Evolutionary conservation across 2,888 invertebrate species (phyloP), one percentile per base, ranked within the genome.

Genomic region (Monoplex corrugatus): DNA sequence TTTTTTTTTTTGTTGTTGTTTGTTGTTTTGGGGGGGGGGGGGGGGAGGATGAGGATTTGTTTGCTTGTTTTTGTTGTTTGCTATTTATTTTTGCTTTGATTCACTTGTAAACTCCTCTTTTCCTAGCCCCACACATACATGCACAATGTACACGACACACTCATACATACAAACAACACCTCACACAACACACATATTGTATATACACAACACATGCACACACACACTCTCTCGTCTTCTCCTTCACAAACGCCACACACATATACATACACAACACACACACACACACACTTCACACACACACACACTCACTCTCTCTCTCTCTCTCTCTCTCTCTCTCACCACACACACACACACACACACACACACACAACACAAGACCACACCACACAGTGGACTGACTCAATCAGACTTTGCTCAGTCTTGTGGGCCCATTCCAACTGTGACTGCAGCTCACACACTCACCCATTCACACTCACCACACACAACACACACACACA

Each of bases 391-490:
- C 38, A n/a, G 35, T 89, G 91, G 90, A 90, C 90, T 50, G 80
- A 89, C 19, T 90, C 78, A 28, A 91, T 91, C 19, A 90, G 90
- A 75, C 89, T 91, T 28, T 90, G 90, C 80, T 91, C 90, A n/a
- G 86, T 91, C 38, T 89, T 88, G 82, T 89, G 90, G 16, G 91
- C 92, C 50, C 91, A 91, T 40, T 91, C 91, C 13, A 93, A 63
- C 32, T 88, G 88, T 28, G 91, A 84, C 88, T 92, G 92, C 19
- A 92, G 78, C n/a, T 93, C 92, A 32, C 91, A 89, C 63, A 92
- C n/a, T n/a, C n/a, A n/a, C n/a, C n/a, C n/a, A n/a, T n/a, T n/a
- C n/a, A n/a, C n/a, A n/a, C n/a, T n/a, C n/a, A n/a, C n/a, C n/a
- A n/a, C n/a, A n/a, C n/a, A n/a, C n/a, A n/a, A n/a, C n/a, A n/a